phyloP scores from a whole-genome alignment of 2,888 invertebrate species.

The Andrena marginata region DNA sequence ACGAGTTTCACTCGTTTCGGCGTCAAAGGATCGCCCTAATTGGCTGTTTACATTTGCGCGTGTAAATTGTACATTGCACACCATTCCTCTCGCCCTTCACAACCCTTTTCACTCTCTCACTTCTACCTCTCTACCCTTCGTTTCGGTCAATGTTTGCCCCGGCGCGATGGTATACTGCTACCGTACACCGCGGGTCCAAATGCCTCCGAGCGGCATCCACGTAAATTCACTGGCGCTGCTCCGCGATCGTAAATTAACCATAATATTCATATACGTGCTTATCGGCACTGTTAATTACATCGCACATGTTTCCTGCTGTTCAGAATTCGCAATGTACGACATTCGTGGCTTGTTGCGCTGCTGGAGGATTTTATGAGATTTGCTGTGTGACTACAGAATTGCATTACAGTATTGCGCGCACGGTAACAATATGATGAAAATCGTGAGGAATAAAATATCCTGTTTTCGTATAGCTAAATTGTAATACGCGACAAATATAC shows the following conservation, averaged over 20 bases:
- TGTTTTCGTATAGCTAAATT: too few relatives aligned
- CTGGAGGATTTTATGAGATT: slow-evolving; percentile 3
- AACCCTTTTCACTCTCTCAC: background rate
- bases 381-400: too few relatives aligned
- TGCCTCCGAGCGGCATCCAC: slow-evolving; percentile 40
- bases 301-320: slow-evolving; percentile 27
- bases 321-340: background rate
- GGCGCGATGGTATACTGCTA: slow-evolving; percentile 30
- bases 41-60: slow-evolving; percentile 72
- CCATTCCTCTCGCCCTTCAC: slow-evolving; percentile 5
- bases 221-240: slow-evolving; percentile 50
- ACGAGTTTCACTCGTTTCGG: slow-evolving; percentile 31
- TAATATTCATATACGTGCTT: slow-evolving; percentile 57
- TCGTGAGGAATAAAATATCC: too few relatives aligned
- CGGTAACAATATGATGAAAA: too few relatives aligned
- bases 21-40: slow-evolving; percentile 71
- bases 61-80: slow-evolving; percentile 65
- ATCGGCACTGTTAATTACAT: slow-evolving; percentile 59
- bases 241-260: slow-evolving; percentile 61
- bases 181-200: slow-evolving; percentile 16
- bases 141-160: slow-evolving; percentile 61
- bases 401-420: too few relatives aligned
- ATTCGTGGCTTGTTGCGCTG: background rate
- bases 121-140: slow-evolving; percentile 32
- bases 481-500: too few relatives aligned